Evolutionary conservation across 2,797 vertebrate species (phyloP).

Genomic region (Labroides dimidiatus): DNA sequence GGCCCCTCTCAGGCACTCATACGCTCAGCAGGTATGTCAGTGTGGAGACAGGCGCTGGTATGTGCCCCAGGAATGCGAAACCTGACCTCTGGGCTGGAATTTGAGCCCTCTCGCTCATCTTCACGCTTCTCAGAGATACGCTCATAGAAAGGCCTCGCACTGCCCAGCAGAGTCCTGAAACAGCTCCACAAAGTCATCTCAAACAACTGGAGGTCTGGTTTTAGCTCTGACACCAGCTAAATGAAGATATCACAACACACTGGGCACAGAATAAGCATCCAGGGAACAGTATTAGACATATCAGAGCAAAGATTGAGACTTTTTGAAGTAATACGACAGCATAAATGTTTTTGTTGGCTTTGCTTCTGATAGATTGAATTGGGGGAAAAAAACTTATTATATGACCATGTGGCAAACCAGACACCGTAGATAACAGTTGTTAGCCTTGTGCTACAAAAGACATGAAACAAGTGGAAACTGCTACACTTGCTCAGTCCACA

Average conservation of each 20-base stretch:
- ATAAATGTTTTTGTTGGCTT: not conserved
- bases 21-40: constrained; percentile 81
- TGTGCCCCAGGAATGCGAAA: constrained; percentile 86
- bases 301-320: not conserved
- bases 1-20: constrained; percentile 64
- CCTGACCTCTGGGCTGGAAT: constrained; percentile 81
- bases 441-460: too few relatives aligned
- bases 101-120: constrained; percentile 81
- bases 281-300: not conserved
- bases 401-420: not conserved
- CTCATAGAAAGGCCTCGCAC: constrained; percentile 45
- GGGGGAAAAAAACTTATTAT: not conserved
- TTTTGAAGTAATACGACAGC: not conserved
- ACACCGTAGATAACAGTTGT: too few relatives aligned
- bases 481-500: too few relatives aligned
- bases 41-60: constrained; percentile 78
- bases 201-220: constrained; percentile 39
- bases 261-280: constrained; percentile 5
- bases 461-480: not conserved
- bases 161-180: constrained; percentile 48
- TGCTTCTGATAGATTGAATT: not conserved
- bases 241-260: constrained; percentile 45
- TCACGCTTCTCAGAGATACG: constrained; percentile 72
- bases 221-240: constrained; percentile 35
- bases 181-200: constrained; percentile 58